Conservation (phyloP, 2,888 invertebrate genomes). For the Archips xylosteana region DNA sequence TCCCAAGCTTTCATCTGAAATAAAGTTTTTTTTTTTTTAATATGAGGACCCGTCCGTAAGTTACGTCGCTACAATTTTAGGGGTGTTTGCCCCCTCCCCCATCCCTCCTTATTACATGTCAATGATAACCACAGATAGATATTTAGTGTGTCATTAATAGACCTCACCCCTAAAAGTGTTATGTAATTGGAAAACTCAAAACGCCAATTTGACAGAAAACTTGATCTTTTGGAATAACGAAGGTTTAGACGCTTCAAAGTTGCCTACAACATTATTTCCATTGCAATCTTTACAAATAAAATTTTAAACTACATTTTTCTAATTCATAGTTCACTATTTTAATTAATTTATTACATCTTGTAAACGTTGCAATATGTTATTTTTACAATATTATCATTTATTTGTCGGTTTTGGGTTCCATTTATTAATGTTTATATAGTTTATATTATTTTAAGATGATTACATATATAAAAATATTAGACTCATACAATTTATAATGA, state of each 20-base stretch:
- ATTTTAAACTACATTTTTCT: not conserved
- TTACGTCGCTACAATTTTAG: too few species aligned
- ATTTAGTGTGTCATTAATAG: too few species aligned
- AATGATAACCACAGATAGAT: too few species aligned
- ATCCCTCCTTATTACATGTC: too few species aligned
- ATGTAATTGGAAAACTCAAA: too few species aligned
- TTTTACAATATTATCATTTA: constrained; percentile 19
- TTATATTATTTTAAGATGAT: constrained; percentile 47
- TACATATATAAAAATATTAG: constrained; percentile 35
- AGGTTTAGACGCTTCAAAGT: not conserved
- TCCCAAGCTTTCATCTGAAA: not conserved
- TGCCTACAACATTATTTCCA: constrained; percentile 27
- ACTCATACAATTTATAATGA: constrained; percentile 35
- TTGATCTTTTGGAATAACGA: not conserved
- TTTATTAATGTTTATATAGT: constrained; percentile 46
- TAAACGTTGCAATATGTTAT: constrained; percentile 49
- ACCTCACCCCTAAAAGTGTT: too few species aligned
- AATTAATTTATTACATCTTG: constrained; percentile 26
- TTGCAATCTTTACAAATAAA: constrained; percentile 46
- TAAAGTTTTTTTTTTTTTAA: too few species aligned
- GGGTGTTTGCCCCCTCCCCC: too few species aligned
- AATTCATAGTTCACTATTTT: not conserved
- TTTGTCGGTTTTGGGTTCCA: constrained; percentile 34
- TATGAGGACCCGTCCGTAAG: too few species aligned
- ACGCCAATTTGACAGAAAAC: not conserved